phyloP scores from a whole-genome alignment of 2,113 vertebrate genomes.

The Edolisoma coerulescens region DNA sequence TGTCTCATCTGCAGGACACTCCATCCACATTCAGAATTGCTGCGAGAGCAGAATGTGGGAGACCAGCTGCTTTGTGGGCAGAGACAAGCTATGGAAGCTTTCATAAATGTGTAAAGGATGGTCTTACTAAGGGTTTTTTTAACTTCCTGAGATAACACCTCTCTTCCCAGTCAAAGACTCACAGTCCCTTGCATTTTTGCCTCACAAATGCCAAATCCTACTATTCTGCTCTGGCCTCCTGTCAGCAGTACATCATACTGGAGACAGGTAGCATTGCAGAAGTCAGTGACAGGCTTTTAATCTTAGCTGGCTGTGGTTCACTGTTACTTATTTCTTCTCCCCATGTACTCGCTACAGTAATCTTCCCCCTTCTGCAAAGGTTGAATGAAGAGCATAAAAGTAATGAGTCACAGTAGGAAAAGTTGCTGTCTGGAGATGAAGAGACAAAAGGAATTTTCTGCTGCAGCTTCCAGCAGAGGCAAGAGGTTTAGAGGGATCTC shows the following conservation, averaged over 20 bases:
- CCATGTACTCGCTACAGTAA: background rate
- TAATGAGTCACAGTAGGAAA: background rate
- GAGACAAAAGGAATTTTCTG: constrained; percentile 4
- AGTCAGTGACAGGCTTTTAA: background rate
- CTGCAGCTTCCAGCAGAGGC: constrained; percentile 2
- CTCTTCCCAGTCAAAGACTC: background rate
- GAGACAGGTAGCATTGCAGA: background rate
- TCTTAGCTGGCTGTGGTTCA: background rate
- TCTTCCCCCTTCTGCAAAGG: background rate
- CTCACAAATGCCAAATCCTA: background rate
- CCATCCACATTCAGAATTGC: background rate
- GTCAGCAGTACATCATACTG: background rate
- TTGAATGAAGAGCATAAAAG: background rate
- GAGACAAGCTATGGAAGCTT: background rate
- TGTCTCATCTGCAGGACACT: background rate
- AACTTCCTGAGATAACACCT: background rate
- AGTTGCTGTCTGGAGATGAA: background rate
- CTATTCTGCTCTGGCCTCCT: background rate
- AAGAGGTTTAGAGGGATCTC: background rate
- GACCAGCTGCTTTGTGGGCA: background rate
- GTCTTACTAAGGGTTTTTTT: background rate
- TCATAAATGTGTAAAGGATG: background rate
- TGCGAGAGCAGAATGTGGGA: background rate
- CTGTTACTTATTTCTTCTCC: background rate
- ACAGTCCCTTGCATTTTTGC: background rate